Base-by-base conservation (phyloP, 2,888 invertebrate species). In the Tubulanus polymorphus region DNA sequence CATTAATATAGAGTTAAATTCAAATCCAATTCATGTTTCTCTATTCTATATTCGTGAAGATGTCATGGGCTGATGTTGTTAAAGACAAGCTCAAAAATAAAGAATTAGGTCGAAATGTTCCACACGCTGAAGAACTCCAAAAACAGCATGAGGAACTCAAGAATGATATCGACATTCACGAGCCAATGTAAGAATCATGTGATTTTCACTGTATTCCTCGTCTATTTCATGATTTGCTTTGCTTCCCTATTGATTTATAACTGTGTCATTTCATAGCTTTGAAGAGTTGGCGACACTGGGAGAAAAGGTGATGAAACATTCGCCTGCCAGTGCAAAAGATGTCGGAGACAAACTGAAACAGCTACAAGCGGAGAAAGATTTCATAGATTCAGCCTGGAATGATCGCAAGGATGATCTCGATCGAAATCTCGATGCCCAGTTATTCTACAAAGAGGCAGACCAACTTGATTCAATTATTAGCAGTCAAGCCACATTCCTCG, bases 391-490 rank as follows among this genome's bases (percentile, higher is more conserved):
- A 87, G 63, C 90, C 71, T 94, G 94, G 92, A 80, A 85, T 48
- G 87, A 89, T 55, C 93, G 94, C 73, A 88, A 93, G 54, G 86
- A 87, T 48, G 88, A 89, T 84, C 80, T 96, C 56, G 86, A 89
- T 66, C 93, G 96, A 76, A 88, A 91, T 62, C 85, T 92, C 30
- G 91, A 94, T 66, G 81, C 96, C 57, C 93, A 92, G 75, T 85
- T 89, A 63, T 94, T 95, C 81, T 93, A 93, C 80, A 87, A 93
- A 37, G 97, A 97, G 79, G 95, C 95, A 0, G 96, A 97, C 76
- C 91, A 95, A 76, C 91, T 97, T 62, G 96, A 97, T 80, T 93
- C 96, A 0, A 88, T 91, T 12, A 93, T 92, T 49, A 91, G 91
- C 53, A 91, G 93, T 18, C 95, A 97, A 75, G 90, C 93, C 76